Evolutionary conservation across 2,113 vertebrate genomes (phyloP).

Genomic region (Etia nguti): DNA sequence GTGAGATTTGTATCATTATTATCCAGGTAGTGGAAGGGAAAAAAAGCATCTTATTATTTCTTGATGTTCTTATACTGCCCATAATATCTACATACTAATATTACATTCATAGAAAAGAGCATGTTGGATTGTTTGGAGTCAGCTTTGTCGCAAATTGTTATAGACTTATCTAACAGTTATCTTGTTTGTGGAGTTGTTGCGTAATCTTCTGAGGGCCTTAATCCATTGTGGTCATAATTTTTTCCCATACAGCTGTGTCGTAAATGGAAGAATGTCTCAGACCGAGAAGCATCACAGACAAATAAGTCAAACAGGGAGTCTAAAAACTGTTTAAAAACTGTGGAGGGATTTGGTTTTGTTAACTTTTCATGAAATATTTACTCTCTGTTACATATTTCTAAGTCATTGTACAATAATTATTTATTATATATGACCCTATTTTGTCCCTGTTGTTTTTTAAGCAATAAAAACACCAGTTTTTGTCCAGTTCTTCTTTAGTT

Average conservation of each 20-base stretch:
- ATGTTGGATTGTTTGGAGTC: neutral
- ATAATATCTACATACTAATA: neutral
- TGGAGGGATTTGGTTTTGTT: neutral
- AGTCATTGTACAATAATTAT: neutral
- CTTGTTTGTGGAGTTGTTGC: neutral
- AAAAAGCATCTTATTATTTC: accelerated
- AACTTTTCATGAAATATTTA: neutral
- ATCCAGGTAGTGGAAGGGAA: accelerated
- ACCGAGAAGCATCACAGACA: neutral
- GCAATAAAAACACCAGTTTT: accelerated
- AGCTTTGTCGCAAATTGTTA: neutral
- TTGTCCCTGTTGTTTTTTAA: neutral
- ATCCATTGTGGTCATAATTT: neutral
- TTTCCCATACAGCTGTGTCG: neutral
- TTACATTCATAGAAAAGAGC: neutral
- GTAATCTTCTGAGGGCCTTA: neutral
- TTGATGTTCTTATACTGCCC: neutral
- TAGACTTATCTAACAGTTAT: neutral
- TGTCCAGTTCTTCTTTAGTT: neutral
- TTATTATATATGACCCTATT: neutral
- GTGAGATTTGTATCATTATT: neutral
- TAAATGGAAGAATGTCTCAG: neutral
- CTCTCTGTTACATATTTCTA: neutral
- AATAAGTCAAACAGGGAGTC: neutral
- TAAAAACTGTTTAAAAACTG: neutral